A percentile compares a stretch with the other conserved stretches of the same genome.
phyloP scores from a whole-genome alignment of 2,797 vertebrate species.

The Acipenser oxyrinchus region DNA sequence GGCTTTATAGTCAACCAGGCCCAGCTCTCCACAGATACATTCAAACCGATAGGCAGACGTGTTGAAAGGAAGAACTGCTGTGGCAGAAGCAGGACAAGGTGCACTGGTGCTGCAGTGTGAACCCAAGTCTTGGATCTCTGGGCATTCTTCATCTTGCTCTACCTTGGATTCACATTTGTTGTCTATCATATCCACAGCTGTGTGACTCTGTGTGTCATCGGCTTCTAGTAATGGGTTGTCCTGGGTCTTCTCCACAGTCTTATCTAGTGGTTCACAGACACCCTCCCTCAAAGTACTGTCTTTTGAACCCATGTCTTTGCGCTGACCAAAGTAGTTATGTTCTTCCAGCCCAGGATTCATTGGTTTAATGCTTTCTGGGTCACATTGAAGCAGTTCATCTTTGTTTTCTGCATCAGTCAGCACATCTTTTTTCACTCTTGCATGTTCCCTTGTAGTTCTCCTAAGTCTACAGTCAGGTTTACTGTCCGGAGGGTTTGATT shows the following conservation, averaged over 20 bases:
- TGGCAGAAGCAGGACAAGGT: slow-evolving; percentile 32
- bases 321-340: slow-evolving; percentile 50
- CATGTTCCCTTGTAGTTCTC: slow-evolving; percentile 55
- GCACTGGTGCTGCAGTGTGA: slow-evolving; percentile 14
- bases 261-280: slow-evolving; percentile 15
- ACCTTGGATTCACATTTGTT: slow-evolving; percentile 24
- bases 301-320: slow-evolving; percentile 19
- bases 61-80: slow-evolving; percentile 61
- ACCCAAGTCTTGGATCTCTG: slow-evolving; percentile 15
- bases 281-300: slow-evolving; percentile 26
- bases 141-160: slow-evolving; percentile 9
- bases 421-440: slow-evolving; percentile 50
- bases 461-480: slow-evolving; percentile 39
- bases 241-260: slow-evolving; percentile 17
- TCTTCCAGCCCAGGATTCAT: slow-evolving; percentile 47
- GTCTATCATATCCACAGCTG: slow-evolving; percentile 22
- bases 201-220: slow-evolving; percentile 23
- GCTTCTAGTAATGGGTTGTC: slow-evolving; percentile 14
- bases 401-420: slow-evolving; percentile 38
- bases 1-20: slow-evolving; percentile 77
- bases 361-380: slow-evolving; percentile 28
- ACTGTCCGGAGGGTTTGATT: slow-evolving; percentile 27
- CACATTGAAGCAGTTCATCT: slow-evolving; percentile 42
- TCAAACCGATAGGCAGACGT: slow-evolving; percentile 84
- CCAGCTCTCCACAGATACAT: slow-evolving; percentile 90